A percentile compares a stretch with the other conserved stretches of the same genome.
phyloP scores from a whole-genome alignment of 2,797 vertebrate species.

The Lemur catta region DNA sequence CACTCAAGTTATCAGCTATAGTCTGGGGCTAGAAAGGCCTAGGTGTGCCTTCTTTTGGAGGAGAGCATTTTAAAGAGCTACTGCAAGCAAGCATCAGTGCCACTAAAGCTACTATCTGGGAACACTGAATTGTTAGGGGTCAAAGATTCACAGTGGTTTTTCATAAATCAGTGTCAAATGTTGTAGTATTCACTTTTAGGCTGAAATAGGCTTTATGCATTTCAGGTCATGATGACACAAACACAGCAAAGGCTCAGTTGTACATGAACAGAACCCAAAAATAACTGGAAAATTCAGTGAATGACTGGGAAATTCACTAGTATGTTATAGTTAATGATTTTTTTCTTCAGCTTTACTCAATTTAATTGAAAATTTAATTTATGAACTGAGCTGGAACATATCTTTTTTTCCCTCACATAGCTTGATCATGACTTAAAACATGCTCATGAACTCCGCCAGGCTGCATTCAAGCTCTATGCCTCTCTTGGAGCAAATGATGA shows the following conservation, averaged over 20 bases:
- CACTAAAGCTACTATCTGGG: neutral
- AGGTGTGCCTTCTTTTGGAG: neutral
- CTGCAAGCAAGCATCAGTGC: neutral
- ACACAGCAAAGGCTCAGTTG: neutral
- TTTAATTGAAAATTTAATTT: constrained; percentile 33
- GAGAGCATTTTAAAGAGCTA: neutral
- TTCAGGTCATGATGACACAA: neutral
- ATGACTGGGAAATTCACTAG: constrained; percentile 21
- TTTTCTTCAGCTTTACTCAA: neutral
- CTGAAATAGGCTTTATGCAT: neutral
- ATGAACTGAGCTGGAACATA: constrained; percentile 39
- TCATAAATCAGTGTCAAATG: neutral
- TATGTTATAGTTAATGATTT: neutral
- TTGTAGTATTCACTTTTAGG: neutral
- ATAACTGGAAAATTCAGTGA: constrained; percentile 27
- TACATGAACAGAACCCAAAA: neutral
- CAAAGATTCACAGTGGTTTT: neutral
- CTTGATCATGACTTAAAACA: constrained; percentile 99
- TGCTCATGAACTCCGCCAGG: constrained; percentile 97
- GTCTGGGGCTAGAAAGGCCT: neutral
- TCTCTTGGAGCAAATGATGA: constrained; percentile 98
- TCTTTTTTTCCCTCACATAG: constrained; percentile 80
- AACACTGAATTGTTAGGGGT: neutral
- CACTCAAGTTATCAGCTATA: neutral
- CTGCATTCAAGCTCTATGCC: constrained; percentile 98